Evolutionary conservation across 2,113 vertebrate species (phyloP).

Genomic region (Gavialis gangeticus): DNA sequence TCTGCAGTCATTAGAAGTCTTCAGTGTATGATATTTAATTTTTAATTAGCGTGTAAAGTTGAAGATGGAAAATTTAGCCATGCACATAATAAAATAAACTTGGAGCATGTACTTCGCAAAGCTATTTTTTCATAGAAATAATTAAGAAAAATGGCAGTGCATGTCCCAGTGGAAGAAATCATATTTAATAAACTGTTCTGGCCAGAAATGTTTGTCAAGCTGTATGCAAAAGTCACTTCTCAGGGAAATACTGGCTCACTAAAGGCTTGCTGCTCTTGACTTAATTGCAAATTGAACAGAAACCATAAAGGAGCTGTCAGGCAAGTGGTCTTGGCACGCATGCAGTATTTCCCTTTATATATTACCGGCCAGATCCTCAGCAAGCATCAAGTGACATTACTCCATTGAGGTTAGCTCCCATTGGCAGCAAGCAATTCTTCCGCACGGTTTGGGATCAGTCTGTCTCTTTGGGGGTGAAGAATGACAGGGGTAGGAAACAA

Average conservation of each 20-base stretch:
- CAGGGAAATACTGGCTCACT: accelerated
- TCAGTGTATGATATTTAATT: background rate
- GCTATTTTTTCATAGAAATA: background rate
- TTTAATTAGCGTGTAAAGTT: accelerated
- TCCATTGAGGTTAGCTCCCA: background rate
- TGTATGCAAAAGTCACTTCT: background rate
- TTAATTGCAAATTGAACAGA: accelerated
- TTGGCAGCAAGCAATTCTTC: background rate
- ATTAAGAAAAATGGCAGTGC: background rate
- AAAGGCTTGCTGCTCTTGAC: background rate
- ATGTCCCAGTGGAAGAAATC: accelerated
- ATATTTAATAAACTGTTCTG: background rate
- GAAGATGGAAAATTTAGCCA: background rate
- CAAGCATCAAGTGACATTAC: accelerated
- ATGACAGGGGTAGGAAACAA: background rate
- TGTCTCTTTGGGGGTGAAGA: accelerated
- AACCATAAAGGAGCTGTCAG: accelerated
- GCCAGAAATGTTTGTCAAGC: background rate
- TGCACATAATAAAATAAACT: accelerated
- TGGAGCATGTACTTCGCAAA: background rate
- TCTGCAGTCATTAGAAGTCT: background rate
- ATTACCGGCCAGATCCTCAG: accelerated
- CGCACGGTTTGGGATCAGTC: background rate
- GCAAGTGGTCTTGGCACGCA: background rate
- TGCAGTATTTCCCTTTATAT: background rate